Percentiles rank a stretch among this genome's conserved stretches.
Conservation (phyloP, 2,888 invertebrate genomes). For the Sinhomidia bicolor region DNA sequence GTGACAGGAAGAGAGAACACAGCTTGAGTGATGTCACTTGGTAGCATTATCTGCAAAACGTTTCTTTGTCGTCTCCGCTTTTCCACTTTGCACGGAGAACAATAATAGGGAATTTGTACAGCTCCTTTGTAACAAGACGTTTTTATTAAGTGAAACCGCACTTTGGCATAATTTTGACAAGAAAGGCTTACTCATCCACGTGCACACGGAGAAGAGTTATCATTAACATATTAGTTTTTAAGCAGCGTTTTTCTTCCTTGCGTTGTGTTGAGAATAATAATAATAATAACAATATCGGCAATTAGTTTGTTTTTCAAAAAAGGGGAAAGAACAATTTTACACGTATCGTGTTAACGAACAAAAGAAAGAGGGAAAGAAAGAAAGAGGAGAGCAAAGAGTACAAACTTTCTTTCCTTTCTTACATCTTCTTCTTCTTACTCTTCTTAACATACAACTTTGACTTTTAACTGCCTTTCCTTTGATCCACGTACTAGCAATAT, state of each 20-base stretch:
- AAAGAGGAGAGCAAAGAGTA: background rate
- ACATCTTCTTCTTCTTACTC: no score
- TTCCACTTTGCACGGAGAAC: background rate
- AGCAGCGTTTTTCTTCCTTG: background rate
- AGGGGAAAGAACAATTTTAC: background rate
- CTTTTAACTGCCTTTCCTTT: background rate
- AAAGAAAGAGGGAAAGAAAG: background rate
- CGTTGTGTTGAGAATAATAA: background rate
- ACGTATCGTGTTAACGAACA: no score
- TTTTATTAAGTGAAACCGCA: background rate
- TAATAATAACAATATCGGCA: no score
- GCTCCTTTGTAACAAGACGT: background rate
- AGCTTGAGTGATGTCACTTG: background rate
- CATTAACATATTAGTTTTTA: background rate
- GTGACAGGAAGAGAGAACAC: background rate
- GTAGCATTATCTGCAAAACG: background rate
- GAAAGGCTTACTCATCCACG: background rate
- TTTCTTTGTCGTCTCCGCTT: slow-evolving; percentile 19
- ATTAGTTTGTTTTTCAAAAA: background rate
- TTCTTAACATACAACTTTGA: background rate
- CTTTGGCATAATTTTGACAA: background rate
- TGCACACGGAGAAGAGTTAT: background rate
- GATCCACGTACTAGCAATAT: background rate
- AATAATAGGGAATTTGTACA: background rate
- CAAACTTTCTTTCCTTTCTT: background rate